Conservation (phyloP, 2,888 invertebrate genomes). For the Chloroclystis v-ata region DNA sequence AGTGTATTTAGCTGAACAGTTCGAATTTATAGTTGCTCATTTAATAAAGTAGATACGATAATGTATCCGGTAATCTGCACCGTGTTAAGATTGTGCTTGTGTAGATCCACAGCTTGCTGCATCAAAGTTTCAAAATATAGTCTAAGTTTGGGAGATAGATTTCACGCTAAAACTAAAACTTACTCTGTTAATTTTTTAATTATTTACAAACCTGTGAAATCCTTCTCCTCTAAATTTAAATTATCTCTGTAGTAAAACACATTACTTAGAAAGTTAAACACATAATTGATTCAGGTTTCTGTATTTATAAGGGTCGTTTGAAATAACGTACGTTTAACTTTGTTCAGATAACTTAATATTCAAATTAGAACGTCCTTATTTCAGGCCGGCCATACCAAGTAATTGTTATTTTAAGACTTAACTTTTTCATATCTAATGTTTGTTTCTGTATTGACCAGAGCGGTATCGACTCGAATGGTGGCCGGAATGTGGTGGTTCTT, state of each 20-base stretch:
- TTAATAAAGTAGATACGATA: constrained; percentile 46
- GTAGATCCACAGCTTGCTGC: constrained; percentile 77
- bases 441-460: constrained; percentile 69
- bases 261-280: constrained; percentile 12
- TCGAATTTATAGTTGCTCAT: constrained; percentile 60
- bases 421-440: constrained; percentile 1
- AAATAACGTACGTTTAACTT: constrained; percentile 4
- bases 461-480: constrained; percentile 91
- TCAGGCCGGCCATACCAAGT: constrained; percentile 10
- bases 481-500: constrained; percentile 98
- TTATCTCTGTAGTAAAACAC: constrained; percentile 13
- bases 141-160: constrained; percentile 38
- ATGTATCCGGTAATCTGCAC: constrained; percentile 50
- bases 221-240: constrained; percentile 27
- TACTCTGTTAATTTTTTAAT: constrained; percentile 3
- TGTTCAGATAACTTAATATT: not conserved
- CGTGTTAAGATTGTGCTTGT: constrained; percentile 56
- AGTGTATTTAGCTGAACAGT: constrained; percentile 57
- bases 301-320: constrained; percentile 15
- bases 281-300: constrained; percentile 12
- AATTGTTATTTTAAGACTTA: not conserved
- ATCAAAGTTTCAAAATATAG: constrained; percentile 59
- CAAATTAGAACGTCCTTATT: constrained; percentile 3
- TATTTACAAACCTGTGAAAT: constrained; percentile 32
- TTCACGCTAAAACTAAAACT: constrained; percentile 32